Conservation (phyloP, 2,797 vertebrate genomes). For the Steatocranus sp. region DNA sequence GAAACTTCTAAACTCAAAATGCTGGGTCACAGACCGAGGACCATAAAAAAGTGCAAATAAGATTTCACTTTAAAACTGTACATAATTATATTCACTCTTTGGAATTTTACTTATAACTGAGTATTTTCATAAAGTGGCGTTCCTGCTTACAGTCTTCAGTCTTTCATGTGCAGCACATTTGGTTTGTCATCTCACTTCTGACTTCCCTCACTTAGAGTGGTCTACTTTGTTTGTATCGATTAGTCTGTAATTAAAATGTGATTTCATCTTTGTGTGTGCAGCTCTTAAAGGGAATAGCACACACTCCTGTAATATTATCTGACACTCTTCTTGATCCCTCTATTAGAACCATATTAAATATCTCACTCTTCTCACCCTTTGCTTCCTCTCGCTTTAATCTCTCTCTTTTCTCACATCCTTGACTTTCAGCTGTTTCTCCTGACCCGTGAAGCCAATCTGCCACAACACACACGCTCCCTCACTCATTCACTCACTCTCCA, state of each 20-base stretch:
- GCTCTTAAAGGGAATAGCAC: neutral
- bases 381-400: conserved; percentile 36
- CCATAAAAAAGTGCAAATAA: neutral
- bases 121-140: neutral
- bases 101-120: neutral
- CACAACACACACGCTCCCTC: neutral
- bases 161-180: neutral
- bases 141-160: neutral
- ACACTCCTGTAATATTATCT: conserved; percentile 11
- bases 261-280: conserved; percentile 24
- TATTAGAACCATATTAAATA: conserved; percentile 26
- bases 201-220: neutral
- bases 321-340: conserved; percentile 29
- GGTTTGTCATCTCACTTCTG: neutral
- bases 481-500: neutral
- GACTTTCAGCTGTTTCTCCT: conserved; percentile 28
- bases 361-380: conserved; percentile 25
- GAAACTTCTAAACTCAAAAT: neutral
- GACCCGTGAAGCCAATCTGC: conserved; percentile 1
- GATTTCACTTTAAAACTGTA: neutral
- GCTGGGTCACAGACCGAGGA: neutral
- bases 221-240: conserved; percentile 31
- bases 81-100: neutral
- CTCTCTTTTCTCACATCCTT: conserved; percentile 10
- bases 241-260: conserved; percentile 39